These are phyloP conservation scores for Meloidogyne floridensis DNA, from an alignment of 1,140 invertebrate genomes.

Conservation along the genomic window DNA sequence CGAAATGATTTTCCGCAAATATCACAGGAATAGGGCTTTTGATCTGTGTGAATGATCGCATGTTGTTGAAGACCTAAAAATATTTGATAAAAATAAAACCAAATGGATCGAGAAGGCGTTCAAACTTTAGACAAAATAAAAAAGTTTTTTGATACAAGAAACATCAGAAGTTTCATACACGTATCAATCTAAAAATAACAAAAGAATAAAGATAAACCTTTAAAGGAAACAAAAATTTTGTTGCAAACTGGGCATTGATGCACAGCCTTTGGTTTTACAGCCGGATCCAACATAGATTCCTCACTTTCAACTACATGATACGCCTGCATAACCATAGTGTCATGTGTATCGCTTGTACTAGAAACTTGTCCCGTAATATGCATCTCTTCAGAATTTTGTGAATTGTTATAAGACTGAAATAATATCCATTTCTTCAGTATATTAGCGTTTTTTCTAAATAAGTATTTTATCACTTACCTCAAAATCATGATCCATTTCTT, in stretches of 20 bases:
- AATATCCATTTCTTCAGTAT: conserved; percentile 31
- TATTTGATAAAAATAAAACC: neutral
- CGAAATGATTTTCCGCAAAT: conserved; percentile 65
- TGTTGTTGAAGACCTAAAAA: conserved; percentile 63
- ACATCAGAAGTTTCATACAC: neutral
- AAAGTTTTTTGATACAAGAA: neutral
- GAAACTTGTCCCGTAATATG: conserved; percentile 4
- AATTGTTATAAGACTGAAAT: conserved; percentile 5
- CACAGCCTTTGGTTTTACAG: conserved; percentile 36
- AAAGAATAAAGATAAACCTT: conserved; percentile 53
- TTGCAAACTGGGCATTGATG: conserved; percentile 64
- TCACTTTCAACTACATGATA: conserved; percentile 28
- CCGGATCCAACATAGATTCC: conserved; percentile 31
- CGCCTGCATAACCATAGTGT: conserved; percentile 29
- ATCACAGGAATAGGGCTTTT: conserved; percentile 67
- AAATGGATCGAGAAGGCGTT: neutral
- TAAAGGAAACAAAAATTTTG: conserved; percentile 65
- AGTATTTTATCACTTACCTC: conserved; percentile 11
- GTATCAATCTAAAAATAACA: neutral
- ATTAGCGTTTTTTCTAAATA: neutral
- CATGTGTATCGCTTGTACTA: neutral
- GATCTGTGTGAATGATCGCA: conserved; percentile 71
- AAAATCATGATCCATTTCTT: conserved; percentile 35
- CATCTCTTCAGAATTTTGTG: conserved; percentile 4
- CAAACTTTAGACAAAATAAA: no score